Percentiles rank a stretch among this genome's conserved stretches.
phyloP scores from a whole-genome alignment of 2,888 invertebrate species.

The Tolmerus cingulatus region DNA sequence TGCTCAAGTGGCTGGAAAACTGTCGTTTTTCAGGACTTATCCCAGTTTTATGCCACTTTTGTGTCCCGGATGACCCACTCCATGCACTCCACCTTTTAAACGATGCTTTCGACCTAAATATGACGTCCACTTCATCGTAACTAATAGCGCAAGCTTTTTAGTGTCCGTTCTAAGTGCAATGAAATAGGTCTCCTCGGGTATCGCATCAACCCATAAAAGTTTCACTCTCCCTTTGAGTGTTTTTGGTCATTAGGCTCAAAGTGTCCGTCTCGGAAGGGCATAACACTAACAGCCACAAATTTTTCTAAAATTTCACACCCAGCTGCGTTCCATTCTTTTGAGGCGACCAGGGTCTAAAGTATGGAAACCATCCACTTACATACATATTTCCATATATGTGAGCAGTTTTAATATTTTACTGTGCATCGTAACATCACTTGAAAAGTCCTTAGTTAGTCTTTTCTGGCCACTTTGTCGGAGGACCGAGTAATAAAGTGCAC shows the following conservation, averaged over 20 bases:
- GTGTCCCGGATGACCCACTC: conserved; percentile 23
- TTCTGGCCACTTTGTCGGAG: background rate
- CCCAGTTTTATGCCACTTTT: conserved; percentile 17
- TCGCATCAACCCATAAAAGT: background rate
- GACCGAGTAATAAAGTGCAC: background rate
- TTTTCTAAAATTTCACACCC: background rate
- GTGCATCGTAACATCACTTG: background rate
- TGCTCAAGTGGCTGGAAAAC: conserved; percentile 27
- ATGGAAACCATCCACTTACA: background rate
- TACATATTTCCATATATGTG: background rate
- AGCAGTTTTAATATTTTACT: conserved; percentile 5
- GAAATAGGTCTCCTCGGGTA: conserved; percentile 20
- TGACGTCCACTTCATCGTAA: conserved; percentile 29
- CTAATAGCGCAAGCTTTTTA: conserved; percentile 30
- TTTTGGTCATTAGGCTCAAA: conserved; percentile 35
- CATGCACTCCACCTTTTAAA: conserved; percentile 9
- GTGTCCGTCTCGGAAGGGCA: background rate
- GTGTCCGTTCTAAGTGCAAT: conserved; percentile 14
- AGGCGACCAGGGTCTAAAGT: background rate
- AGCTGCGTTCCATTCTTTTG: background rate
- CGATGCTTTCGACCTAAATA: conserved; percentile 22
- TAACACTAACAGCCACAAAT: background rate
- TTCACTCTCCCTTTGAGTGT: conserved; percentile 23
- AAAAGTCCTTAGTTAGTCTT: background rate
- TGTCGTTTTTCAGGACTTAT: conserved; percentile 7